Conservation (phyloP, 1,140 invertebrate genomes). For the Scaptomyza pallida region DNA sequence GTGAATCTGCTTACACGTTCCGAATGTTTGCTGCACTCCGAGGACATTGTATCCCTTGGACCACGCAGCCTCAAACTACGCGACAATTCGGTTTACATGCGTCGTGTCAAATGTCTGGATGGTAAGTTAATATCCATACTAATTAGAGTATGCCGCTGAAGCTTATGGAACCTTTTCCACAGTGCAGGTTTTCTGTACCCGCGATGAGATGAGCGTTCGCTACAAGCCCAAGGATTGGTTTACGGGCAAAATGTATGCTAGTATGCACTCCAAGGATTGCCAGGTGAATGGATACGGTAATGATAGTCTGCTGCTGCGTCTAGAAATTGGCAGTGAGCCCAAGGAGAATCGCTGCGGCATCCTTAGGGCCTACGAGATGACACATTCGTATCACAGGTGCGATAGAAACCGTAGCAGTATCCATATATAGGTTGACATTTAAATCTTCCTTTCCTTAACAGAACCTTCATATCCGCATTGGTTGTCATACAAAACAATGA, state of each 20-base stretch:
- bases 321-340: conserved; percentile 74
- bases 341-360: conserved; percentile 80
- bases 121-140: conserved; percentile 67
- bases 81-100: conserved; percentile 83
- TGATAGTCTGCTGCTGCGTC: conserved; percentile 57
- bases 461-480: conserved; percentile 87
- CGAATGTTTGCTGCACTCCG: conserved; percentile 84
- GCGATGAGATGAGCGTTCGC: conserved; percentile 85
- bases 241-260: conserved; percentile 86
- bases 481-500: conserved; percentile 88
- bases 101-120: conserved; percentile 85
- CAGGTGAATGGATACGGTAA: conserved; percentile 80
- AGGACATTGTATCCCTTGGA: conserved; percentile 85
- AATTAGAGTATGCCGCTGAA: neutral
- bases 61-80: conserved; percentile 83
- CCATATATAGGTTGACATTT: no score
- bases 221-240: conserved; percentile 86
- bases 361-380: conserved; percentile 79
- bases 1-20: conserved; percentile 60
- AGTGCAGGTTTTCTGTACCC: conserved; percentile 87
- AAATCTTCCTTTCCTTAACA: neutral
- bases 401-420: no score
- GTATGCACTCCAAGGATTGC: conserved; percentile 86
- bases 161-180: neutral
- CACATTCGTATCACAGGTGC: conserved; percentile 65